Conservation (phyloP, 2,888 invertebrate species). For the Agrochola macilenta region DNA sequence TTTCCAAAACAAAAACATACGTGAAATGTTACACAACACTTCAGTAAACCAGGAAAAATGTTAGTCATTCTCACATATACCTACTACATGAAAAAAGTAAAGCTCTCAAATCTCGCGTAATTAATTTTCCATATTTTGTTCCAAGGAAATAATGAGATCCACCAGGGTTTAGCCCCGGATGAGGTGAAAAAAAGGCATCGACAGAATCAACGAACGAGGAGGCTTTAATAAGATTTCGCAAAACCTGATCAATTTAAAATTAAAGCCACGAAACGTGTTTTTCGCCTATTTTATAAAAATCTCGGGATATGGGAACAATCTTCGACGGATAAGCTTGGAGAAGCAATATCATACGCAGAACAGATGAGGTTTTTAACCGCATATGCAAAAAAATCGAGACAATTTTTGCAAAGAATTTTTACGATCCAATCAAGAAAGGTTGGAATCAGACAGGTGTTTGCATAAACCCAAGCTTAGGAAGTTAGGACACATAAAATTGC, state of each 20-base stretch:
- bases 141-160: slow-evolving; percentile 82
- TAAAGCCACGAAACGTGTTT: slow-evolving; percentile 91
- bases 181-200: slow-evolving; percentile 79
- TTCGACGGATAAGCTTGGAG: slow-evolving; percentile 84
- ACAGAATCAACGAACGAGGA: slow-evolving; percentile 79
- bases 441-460: slow-evolving; percentile 33
- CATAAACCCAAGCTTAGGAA: background rate
- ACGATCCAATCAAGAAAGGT: slow-evolving; percentile 53
- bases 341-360: slow-evolving; percentile 78
- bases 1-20: slow-evolving; percentile 27
- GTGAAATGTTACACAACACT: slow-evolving; percentile 22
- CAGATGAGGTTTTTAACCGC: slow-evolving; percentile 72
- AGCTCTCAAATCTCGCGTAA: slow-evolving; percentile 79
- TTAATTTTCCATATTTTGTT: slow-evolving; percentile 84
- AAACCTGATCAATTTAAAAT: slow-evolving; percentile 91
- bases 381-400: slow-evolving; percentile 68
- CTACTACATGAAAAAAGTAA: slow-evolving; percentile 65
- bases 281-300: slow-evolving; percentile 90
- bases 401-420: slow-evolving; percentile 62
- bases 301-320: slow-evolving; percentile 89
- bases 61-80: slow-evolving; percentile 35
- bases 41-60: slow-evolving; percentile 18
- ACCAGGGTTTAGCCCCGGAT: slow-evolving; percentile 74
- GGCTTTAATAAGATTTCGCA: slow-evolving; percentile 88
- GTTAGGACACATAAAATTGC: background rate